A percentile compares a stretch with the other conserved stretches of the same genome.
phyloP scores from a whole-genome alignment of 1,140 invertebrate species.

The Idris sp. region DNA sequence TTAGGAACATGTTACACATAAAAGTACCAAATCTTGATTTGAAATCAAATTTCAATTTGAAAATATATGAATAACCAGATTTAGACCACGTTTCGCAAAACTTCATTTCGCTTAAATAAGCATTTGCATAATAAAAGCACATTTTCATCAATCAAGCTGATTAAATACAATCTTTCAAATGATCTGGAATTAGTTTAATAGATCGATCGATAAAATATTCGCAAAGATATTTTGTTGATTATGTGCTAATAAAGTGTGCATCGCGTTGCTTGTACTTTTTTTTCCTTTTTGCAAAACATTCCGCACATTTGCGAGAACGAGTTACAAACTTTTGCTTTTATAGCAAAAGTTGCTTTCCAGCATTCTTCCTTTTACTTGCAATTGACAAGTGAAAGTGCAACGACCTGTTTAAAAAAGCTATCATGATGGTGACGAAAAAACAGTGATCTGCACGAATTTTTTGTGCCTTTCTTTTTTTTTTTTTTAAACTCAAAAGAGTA shows the following conservation, averaged over 20 bases:
- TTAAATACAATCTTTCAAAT: too few species aligned
- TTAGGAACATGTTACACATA: too few species aligned
- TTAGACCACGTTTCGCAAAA: background rate
- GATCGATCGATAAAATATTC: background rate
- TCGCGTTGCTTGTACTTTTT: background rate
- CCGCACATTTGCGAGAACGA: constrained; percentile 7
- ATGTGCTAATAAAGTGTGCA: background rate
- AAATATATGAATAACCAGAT: too few species aligned
- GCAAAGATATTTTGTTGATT: too few species aligned
- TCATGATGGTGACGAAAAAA: background rate
- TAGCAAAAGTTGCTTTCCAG: constrained; percentile 37
- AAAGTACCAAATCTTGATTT: background rate
- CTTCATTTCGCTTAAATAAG: background rate
- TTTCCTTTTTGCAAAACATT: background rate
- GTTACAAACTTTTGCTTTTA: constrained; percentile 30
- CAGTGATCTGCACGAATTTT: background rate
- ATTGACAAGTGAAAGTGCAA: constrained; percentile 45
- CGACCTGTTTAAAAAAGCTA: constrained; percentile 41
- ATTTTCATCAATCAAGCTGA: background rate
- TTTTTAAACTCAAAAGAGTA: too few species aligned
- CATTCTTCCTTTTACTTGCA: constrained; percentile 36
- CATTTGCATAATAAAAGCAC: background rate
- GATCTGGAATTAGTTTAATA: too few species aligned
- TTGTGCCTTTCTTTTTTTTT: background rate
- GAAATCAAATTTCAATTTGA: too few species aligned